Conservation (phyloP, 1,140 invertebrate genomes). For the Zaprionus tsacasi region DNA sequence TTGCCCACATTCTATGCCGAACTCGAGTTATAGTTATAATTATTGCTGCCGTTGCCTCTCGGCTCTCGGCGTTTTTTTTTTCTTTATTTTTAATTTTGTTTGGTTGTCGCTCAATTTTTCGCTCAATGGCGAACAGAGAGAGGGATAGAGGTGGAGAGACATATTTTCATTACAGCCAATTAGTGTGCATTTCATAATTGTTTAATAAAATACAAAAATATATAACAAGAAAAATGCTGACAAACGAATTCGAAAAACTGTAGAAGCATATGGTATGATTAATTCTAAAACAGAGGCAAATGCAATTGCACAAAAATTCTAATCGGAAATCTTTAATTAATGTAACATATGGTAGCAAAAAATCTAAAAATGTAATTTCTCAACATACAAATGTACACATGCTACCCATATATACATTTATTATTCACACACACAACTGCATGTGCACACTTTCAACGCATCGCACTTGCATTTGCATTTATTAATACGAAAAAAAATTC, state of each 20-base stretch:
- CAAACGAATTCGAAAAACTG: slow-evolving; percentile 20
- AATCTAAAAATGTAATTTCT: slow-evolving; percentile 42
- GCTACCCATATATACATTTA: not conserved
- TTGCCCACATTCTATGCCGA: slow-evolving; percentile 79
- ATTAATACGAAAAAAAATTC: slow-evolving; percentile 43
- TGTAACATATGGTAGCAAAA: slow-evolving; percentile 65
- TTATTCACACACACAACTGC: slow-evolving; percentile 1
- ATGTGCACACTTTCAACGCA: slow-evolving; percentile 16
- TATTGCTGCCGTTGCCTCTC: slow-evolving; percentile 65
- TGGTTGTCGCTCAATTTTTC: slow-evolving; percentile 68
- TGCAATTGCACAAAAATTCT: slow-evolving; percentile 41
- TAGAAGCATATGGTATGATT: slow-evolving; percentile 17
- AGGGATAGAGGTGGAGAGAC: slow-evolving; percentile 28
- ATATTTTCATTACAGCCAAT: slow-evolving; percentile 83
- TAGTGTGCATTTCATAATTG: slow-evolving; percentile 84
- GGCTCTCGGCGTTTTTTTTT: slow-evolving; percentile 58
- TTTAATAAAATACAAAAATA: slow-evolving; percentile 72
- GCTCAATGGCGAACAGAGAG: slow-evolving; percentile 29
- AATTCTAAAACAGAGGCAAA: slow-evolving; percentile 7
- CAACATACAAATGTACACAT: slow-evolving; percentile 19
- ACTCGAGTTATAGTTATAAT: slow-evolving; percentile 82
- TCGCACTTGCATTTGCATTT: slow-evolving; percentile 49
- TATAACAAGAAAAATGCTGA: slow-evolving; percentile 3
- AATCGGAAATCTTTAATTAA: slow-evolving; percentile 30
- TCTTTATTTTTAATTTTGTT: slow-evolving; percentile 81